A percentile compares a stretch with the other conserved stretches of the same genome.
phyloP scores from a whole-genome alignment of 2,113 vertebrate genomes.

The Craseonycteris thonglongyai region DNA sequence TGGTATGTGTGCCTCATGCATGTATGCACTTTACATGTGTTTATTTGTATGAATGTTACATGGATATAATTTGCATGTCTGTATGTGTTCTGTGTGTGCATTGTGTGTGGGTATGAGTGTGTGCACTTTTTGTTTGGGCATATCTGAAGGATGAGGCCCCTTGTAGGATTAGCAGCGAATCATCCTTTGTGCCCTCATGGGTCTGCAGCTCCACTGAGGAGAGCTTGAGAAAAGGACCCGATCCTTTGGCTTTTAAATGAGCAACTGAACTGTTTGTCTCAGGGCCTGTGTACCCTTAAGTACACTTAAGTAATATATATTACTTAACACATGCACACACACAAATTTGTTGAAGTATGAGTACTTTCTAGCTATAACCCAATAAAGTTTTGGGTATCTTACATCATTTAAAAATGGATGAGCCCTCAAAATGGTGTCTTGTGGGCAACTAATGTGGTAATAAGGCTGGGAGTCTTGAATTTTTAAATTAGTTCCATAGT shows the following conservation, averaged over 20 bases:
- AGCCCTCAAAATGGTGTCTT: background rate
- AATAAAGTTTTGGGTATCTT: background rate
- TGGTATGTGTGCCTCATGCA: background rate
- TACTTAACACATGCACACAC: no score
- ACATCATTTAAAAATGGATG: background rate
- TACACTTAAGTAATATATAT: background rate
- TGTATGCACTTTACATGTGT: background rate
- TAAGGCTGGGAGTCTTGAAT: background rate
- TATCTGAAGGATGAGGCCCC: background rate
- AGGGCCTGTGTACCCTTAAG: background rate
- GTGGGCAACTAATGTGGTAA: background rate
- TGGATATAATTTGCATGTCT: background rate
- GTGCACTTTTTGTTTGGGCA: background rate
- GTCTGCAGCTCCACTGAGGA: background rate
- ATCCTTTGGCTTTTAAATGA: background rate
- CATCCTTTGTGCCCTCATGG: background rate
- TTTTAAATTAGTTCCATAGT: constrained; percentile 16
- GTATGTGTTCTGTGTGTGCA: background rate
- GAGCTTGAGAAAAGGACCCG: background rate
- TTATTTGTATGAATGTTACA: background rate
- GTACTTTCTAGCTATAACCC: background rate
- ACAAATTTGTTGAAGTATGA: background rate
- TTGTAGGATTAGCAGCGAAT: background rate
- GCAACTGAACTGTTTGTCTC: background rate
- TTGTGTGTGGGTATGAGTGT: background rate